Evolutionary conservation across 1,140 invertebrate species (phyloP), one percentile per base, ranked within the genome.

Genomic region (Nylanderia fulva): DNA sequence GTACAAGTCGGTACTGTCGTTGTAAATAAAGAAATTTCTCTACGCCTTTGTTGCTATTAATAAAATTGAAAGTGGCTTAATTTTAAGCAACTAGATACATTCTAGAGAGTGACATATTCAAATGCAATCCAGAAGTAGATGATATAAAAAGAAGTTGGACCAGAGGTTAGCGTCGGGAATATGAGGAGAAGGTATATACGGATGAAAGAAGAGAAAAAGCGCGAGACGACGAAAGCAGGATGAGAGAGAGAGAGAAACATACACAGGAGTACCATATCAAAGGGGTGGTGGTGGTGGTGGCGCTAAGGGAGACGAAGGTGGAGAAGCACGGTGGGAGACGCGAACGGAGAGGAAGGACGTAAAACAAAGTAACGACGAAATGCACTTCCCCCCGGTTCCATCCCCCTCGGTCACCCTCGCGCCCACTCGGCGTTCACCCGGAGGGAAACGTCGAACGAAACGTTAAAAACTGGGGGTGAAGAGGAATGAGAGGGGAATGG

Each of bases 311-410:
- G 74, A 63, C 45, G 77, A 84, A 80, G 45, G 52, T 66, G 77
- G 77, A 71, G 52, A 24, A 39, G 39, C n/a, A 66, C 24, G 72
- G 29, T 54, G 61, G 60, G 54, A 58, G 75, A 69, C 75, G 36
- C 39, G 79, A 45, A 60, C 54, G 66, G 75, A 71, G 84, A 89
- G 89, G 88, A 87, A 91, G 91, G 91, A 91, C 92, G 92, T 94
- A 94, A 94, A 94, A 94, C 93, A 94, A 94, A 94, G 93, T 94
- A 94, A 94, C 93, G 94, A 94, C 93, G 92, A 94, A 94, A 94
- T 93, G 93, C 93, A 94, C 93, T 93, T 92, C 88, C 90, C 90
- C 88, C 87, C 82, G 75, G 60, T 48, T 63, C 84, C 64, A 36
- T 56, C 71, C 63, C 79, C 60, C 60, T 64, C 86, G 58, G 61